phyloP scores from a whole-genome alignment of 92 coral and sea anemone genomes.

The Palythoa heliodiscus region DNA sequence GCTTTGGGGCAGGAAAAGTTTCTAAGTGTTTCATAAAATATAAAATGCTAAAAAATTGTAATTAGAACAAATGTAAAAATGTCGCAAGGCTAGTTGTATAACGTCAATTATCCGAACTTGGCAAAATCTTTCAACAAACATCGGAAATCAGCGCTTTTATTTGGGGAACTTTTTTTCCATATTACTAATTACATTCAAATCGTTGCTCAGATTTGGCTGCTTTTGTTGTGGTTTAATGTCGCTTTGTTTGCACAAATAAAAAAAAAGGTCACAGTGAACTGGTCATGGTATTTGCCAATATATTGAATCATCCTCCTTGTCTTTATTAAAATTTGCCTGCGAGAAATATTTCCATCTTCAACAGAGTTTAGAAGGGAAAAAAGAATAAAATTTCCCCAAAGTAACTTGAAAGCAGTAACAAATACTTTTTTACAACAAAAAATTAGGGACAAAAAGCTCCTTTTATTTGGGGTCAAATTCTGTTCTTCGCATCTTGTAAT shows the following conservation, averaged over 20 bases:
- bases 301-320: not conserved
- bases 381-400: not conserved
- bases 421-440: not conserved
- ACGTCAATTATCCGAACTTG: not conserved
- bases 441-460: not conserved
- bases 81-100: not conserved
- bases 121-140: constrained; percentile 17
- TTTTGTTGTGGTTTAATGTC: not conserved
- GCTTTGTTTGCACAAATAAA: constrained; percentile 28
- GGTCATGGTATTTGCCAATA: not conserved
- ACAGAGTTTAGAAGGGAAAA: not conserved
- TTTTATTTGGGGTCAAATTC: not conserved
- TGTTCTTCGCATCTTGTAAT: not conserved
- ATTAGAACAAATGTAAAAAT: not conserved
- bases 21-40: not conserved
- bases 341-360: not conserved
- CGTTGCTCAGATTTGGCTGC: not conserved
- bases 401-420: not conserved
- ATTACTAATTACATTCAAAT: constrained; percentile 7
- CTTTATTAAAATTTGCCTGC: not conserved
- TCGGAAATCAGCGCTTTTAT: constrained; percentile 3
- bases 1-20: not conserved
- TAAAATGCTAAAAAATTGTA: not conserved
- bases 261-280: constrained; percentile 11
- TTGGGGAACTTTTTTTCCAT: not conserved